phyloP scores from a whole-genome alignment of 2,888 invertebrate species.

The Thelaira solivaga region DNA sequence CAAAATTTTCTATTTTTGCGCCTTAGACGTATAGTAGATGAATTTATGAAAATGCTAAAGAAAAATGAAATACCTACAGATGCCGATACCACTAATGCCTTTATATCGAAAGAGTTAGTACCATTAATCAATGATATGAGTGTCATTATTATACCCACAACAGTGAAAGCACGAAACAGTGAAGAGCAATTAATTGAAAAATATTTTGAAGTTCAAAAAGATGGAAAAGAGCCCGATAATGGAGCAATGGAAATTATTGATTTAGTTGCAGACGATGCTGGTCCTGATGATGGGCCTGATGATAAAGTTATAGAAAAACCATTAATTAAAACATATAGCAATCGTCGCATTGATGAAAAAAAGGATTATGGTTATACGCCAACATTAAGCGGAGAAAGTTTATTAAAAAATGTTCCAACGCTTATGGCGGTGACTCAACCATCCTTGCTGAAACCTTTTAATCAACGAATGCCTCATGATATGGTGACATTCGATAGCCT shows the following conservation, averaged over 20 bases:
- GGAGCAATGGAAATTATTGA: constrained; percentile 42
- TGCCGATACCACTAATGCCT: constrained; percentile 66
- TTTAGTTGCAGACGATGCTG: constrained; percentile 50
- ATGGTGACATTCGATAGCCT: constrained; percentile 30
- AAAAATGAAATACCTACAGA: constrained; percentile 67
- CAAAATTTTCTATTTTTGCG: constrained; percentile 71
- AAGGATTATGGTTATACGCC: neutral
- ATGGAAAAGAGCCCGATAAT: constrained; percentile 20
- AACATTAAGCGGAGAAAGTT: constrained; percentile 6
- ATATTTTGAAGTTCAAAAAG: constrained; percentile 67
- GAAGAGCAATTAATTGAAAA: constrained; percentile 72
- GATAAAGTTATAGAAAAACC: constrained; percentile 1
- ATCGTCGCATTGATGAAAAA: neutral
- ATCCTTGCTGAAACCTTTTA: constrained; percentile 63
- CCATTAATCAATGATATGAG: constrained; percentile 67
- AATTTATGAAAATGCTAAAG: constrained; percentile 68
- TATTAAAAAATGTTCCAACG: constrained; percentile 32
- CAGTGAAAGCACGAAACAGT: constrained; percentile 67
- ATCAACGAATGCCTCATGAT: constrained; percentile 52
- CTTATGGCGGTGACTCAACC: constrained; percentile 47
- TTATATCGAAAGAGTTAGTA: constrained; percentile 69
- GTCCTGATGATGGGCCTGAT: constrained; percentile 11
- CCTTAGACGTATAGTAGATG: constrained; percentile 69
- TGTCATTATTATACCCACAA: constrained; percentile 67
- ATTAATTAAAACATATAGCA: constrained; percentile 6